Conservation (phyloP, 2,113 vertebrate species). For the Syrmaticus mikado region DNA sequence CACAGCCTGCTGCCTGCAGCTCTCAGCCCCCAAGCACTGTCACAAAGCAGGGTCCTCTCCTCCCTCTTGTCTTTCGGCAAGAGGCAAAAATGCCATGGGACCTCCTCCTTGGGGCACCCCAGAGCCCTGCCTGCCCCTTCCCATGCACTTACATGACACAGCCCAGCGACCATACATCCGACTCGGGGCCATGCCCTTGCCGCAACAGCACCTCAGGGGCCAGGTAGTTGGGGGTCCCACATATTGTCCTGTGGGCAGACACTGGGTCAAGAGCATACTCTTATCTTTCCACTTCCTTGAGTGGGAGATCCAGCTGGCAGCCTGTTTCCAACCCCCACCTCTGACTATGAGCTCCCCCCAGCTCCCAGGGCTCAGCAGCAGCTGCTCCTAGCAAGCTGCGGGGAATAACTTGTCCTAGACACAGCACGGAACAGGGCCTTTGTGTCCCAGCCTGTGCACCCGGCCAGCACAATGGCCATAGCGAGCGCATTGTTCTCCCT, state of each 20-base stretch:
- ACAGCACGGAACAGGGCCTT: slow-evolving; percentile 53
- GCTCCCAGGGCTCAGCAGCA: background rate
- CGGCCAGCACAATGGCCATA: slow-evolving; percentile 51
- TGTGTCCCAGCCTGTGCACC: slow-evolving; percentile 54
- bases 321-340: too few species aligned
- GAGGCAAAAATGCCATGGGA: background rate
- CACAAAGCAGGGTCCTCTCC: background rate
- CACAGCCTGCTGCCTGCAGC: fast-evolving
- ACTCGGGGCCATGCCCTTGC: slow-evolving; percentile 94
- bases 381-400: slow-evolving; percentile 35
- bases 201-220: slow-evolving; percentile 97
- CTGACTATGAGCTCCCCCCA: background rate
- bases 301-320: background rate
- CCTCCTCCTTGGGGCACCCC: background rate
- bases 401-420: slow-evolving; percentile 53
- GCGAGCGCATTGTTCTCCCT: slow-evolving; percentile 57
- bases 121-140: background rate
- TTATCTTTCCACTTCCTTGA: background rate
- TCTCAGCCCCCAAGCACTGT: background rate
- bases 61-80: background rate
- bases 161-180: slow-evolving; percentile 96
- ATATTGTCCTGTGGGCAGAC: slow-evolving; percentile 89
- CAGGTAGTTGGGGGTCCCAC: slow-evolving; percentile 98
- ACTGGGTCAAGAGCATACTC: background rate
- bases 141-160: slow-evolving; percentile 93